phyloP scores from a whole-genome alignment of 2,888 invertebrate species.

The Sminthurides aquaticus region DNA sequence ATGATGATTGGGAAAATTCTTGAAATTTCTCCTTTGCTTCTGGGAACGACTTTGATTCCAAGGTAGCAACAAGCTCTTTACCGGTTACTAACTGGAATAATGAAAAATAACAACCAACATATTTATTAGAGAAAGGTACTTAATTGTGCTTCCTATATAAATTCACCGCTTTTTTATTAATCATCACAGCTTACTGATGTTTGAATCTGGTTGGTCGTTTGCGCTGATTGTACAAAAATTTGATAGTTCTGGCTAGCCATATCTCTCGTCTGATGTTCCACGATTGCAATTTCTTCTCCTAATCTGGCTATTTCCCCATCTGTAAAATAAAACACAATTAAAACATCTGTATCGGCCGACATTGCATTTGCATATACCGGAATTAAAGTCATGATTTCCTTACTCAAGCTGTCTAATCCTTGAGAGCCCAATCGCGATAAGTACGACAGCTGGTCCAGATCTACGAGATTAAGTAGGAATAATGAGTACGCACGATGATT shows the following conservation, averaged over 20 bases:
- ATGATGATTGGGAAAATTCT: conserved; percentile 28
- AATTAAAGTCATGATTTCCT: conserved; percentile 2
- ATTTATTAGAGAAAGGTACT: conserved; percentile 1
- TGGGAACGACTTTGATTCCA: conserved; percentile 32
- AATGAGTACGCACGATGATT: too few relatives aligned
- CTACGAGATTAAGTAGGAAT: conserved; percentile 14
- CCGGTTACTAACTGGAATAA: conserved; percentile 33
- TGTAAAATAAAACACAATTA: conserved; percentile 11
- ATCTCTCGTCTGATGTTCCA: conserved; percentile 40
- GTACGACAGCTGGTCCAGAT: conserved; percentile 33
- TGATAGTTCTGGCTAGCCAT: conserved; percentile 42
- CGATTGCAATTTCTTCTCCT: conserved; percentile 39
- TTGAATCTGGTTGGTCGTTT: conserved; percentile 40
- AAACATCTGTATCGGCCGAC: neutral
- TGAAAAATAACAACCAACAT: too few relatives aligned
- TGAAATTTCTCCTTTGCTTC: conserved; percentile 24
- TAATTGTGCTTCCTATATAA: too few relatives aligned
- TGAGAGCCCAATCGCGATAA: conserved; percentile 33
- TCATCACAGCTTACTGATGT: conserved; percentile 38
- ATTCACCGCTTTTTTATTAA: too few relatives aligned
- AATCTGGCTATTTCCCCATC: conserved; percentile 39
- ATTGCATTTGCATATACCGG: neutral
- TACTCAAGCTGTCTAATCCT: conserved; percentile 42
- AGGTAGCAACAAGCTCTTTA: conserved; percentile 26
- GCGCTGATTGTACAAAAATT: conserved; percentile 42